Evolutionary conservation across 1,140 invertebrate genomes (phyloP).

Genomic region (Littorina saxatilis): DNA sequence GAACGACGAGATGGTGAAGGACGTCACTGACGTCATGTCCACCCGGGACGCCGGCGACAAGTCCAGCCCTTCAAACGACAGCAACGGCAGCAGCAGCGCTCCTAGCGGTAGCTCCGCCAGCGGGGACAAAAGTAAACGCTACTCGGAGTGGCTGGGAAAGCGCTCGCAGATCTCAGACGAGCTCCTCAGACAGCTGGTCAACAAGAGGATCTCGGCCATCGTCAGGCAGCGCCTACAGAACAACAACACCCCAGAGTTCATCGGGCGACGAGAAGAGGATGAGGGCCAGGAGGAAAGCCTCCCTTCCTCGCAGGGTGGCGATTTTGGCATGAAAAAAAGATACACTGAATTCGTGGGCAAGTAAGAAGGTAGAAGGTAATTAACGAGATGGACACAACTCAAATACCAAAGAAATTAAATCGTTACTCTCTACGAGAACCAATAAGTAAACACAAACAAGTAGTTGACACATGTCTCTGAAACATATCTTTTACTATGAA

Average conservation of each 20-base stretch:
- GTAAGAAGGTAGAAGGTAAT: background rate
- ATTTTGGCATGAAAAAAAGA: constrained; percentile 19
- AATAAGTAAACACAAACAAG: too few species aligned
- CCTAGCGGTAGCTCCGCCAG: background rate
- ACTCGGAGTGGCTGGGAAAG: constrained; percentile 33
- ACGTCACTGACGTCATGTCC: background rate
- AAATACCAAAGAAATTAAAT: too few species aligned
- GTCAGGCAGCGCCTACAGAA: constrained; percentile 3
- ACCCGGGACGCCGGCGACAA: background rate
- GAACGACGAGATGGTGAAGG: background rate
- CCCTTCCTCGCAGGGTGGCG: background rate
- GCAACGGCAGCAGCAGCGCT: background rate
- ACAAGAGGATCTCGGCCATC: constrained; percentile 14
- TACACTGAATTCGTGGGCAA: constrained; percentile 37
- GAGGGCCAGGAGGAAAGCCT: background rate
- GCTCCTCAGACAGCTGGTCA: background rate
- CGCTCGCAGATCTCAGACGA: background rate
- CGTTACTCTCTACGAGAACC: too few species aligned
- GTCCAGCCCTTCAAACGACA: background rate
- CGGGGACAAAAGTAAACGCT: background rate
- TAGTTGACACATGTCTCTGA: too few species aligned
- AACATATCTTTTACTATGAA: too few species aligned
- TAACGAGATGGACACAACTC: too few species aligned
- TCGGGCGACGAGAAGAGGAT: constrained; percentile 12
- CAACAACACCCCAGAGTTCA: background rate